Conservation (phyloP, 2,113 vertebrate genomes). For the Cynopterus brachyotis region DNA sequence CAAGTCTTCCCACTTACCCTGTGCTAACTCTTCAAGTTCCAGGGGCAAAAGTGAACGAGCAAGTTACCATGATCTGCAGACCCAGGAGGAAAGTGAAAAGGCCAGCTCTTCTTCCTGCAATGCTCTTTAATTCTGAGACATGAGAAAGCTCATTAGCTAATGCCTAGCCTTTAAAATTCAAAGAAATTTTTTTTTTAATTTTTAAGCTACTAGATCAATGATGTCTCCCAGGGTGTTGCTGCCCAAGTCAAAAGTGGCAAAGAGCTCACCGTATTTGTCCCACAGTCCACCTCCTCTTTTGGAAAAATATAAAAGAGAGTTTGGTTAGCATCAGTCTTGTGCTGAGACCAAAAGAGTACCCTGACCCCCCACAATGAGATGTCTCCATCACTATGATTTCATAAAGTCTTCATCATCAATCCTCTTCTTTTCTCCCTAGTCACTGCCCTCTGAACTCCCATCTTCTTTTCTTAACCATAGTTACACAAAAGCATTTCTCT, state of each 20-base stretch:
- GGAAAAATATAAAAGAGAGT: neutral
- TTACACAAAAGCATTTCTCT: neutral
- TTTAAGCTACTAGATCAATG: neutral
- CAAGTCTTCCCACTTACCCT: neutral
- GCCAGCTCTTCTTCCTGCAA: neutral
- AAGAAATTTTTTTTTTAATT: neutral
- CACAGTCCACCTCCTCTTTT: neutral
- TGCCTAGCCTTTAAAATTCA: neutral
- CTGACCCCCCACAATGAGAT: too few relatives aligned
- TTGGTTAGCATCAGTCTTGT: neutral
- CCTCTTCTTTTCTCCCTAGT: neutral
- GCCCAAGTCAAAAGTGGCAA: neutral
- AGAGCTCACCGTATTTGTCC: neutral
- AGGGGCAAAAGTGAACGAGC: neutral
- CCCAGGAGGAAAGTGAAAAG: neutral
- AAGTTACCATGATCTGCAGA: neutral
- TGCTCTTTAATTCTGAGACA: neutral
- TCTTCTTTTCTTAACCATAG: neutral
- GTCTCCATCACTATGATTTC: neutral
- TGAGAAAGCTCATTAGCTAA: neutral
- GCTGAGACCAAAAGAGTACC: neutral
- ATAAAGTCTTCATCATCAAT: neutral
- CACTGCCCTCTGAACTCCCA: neutral
- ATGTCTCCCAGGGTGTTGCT: neutral
- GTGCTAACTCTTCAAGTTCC: neutral